Evolutionary conservation across 1,140 invertebrate species (phyloP).

Genomic region (Drosophila sucinea): DNA sequence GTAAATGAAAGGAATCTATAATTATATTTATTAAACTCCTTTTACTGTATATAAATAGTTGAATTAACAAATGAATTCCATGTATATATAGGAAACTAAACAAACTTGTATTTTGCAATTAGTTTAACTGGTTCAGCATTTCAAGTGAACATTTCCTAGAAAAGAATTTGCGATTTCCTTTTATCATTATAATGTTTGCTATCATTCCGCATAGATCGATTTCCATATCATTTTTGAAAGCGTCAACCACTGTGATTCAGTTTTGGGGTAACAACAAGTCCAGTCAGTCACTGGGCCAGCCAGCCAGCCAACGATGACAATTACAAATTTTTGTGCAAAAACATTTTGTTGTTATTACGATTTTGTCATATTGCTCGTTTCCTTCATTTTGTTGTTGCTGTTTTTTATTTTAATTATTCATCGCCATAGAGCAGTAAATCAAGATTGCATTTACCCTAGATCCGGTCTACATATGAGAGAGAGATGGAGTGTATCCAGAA

Average conservation of each 20-base stretch:
- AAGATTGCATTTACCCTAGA: constrained; percentile 45
- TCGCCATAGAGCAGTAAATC: constrained; percentile 33
- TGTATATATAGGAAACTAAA: neutral
- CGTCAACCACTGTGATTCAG: constrained; percentile 30
- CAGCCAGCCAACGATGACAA: constrained; percentile 56
- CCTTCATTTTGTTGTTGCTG: constrained; percentile 29
- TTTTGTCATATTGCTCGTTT: constrained; percentile 62
- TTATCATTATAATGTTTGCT: constrained; percentile 12
- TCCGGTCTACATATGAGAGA: constrained; percentile 36
- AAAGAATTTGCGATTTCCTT: constrained; percentile 14
- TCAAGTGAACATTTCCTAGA: neutral
- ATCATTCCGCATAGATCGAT: constrained; percentile 4
- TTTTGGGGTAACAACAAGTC: constrained; percentile 8
- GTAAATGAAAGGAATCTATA: no score
- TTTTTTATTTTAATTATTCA: constrained; percentile 69
- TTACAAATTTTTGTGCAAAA: constrained; percentile 63
- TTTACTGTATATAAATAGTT: no score
- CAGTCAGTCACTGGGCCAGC: neutral
- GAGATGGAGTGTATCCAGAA: constrained; percentile 28
- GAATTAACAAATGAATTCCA: no score
- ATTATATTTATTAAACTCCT: no score
- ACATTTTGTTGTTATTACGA: constrained; percentile 46
- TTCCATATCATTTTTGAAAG: constrained; percentile 14
- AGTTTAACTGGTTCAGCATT: neutral
- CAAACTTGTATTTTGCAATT: neutral